Conservation (phyloP, 2,888 invertebrate species). For the Diadegma fenestrale region DNA sequence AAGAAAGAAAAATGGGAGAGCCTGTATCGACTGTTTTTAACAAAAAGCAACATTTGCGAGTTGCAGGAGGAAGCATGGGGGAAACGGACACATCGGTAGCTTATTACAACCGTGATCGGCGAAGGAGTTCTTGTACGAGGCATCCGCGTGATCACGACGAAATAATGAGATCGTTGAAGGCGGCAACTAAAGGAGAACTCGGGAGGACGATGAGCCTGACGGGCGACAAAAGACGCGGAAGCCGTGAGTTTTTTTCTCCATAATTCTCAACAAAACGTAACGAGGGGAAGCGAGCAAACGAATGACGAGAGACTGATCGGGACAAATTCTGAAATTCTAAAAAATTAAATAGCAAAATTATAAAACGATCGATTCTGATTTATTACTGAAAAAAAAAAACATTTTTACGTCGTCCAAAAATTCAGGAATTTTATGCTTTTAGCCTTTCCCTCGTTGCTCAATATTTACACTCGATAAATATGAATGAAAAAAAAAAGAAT, state of each 20-base stretch:
- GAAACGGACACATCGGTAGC: constrained; percentile 86
- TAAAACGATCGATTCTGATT: background rate
- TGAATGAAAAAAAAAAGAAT: constrained; percentile 30
- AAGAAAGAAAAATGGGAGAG: background rate
- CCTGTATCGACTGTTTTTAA: background rate
- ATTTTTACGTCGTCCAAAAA: constrained; percentile 12
- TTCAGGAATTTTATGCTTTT: background rate
- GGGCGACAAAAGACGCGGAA: constrained; percentile 86
- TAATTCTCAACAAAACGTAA: constrained; percentile 22
- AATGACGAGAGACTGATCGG: background rate
- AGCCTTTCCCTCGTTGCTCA: constrained; percentile 58
- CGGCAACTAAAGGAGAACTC: constrained; percentile 92
- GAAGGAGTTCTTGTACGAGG: constrained; percentile 93
- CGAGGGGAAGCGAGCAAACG: constrained; percentile 46
- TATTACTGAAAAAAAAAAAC: background rate
- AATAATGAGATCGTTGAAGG: constrained; percentile 90
- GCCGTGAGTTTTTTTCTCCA: constrained; percentile 88
- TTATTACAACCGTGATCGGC: constrained; percentile 88
- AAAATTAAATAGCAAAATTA: background rate
- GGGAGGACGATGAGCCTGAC: constrained; percentile 93
- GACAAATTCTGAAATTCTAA: background rate
- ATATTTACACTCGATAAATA: constrained; percentile 28
- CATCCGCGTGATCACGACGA: constrained; percentile 92
- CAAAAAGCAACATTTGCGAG: background rate
- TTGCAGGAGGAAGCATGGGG: constrained; percentile 83